Base-by-base conservation (phyloP, 1,140 invertebrate genomes). In the Panagrolaimus sp. region DNA sequence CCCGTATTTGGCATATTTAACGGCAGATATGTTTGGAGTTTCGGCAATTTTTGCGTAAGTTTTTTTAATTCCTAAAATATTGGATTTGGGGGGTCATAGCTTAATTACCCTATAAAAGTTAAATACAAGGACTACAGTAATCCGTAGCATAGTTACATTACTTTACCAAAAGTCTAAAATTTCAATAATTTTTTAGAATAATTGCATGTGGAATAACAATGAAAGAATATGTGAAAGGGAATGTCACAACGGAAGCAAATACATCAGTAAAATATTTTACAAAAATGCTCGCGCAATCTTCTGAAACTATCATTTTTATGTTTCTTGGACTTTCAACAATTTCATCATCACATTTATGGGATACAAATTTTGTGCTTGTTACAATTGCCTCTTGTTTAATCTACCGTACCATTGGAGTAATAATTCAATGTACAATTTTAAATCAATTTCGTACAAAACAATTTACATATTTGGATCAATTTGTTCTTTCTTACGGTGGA, bases 21-120 rank as follows among this genome's bases (percentile, higher is more conserved):
- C 68, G 6, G 72, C 72, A 2, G 72, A 73, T 15, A 73, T 73
- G 73, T 73, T 73, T 38, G 67, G 52, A 63, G 67, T 74, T 28
- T 73, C 72, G 8, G 65, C 72, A 17, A 73, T 73, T 48, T 58
- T 73, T 5, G 72, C 72, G 69, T 66, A 52, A 68, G 43, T 70
- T 70, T 8, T n/a, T 6, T 21, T 1, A 21, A 9, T 21, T 4
- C 5, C 4, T 43, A n/a, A 12, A 70, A 7, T 58, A 8, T 15
- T 52, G 43, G 6, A 64, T 67, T 0, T 9, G 9, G 3, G 15
- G 0, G 63, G n/a, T n/a, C n/a, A n/a, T n/a, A n/a, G n/a, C n/a
- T n/a, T n/a, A n/a, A n/a, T 14, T 12, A 14, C 15, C 44, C 15
- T 12, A 12, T 12, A 48, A 14, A 12, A 17, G n/a, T 52, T 15